Evolutionary conservation across 2,888 invertebrate species (phyloP).

Genomic region (Caenorhabditis doughertyi): DNA sequence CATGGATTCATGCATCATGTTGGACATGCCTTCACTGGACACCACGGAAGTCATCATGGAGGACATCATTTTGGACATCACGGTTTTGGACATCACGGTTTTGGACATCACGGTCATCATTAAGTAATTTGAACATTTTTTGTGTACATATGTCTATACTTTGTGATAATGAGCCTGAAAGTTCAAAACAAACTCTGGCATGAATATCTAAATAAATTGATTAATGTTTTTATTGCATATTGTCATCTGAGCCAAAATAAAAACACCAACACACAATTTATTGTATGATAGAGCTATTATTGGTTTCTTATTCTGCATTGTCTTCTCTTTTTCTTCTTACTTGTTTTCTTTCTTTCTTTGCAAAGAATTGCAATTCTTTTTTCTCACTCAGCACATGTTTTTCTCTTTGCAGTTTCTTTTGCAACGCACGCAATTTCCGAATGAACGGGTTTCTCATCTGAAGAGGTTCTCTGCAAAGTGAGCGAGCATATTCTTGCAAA

Average conservation of each 20-base stretch:
- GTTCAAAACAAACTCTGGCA: background rate
- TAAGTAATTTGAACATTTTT: background rate
- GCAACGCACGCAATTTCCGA: background rate
- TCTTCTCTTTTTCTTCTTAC: background rate
- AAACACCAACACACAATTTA: background rate
- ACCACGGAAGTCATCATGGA: background rate
- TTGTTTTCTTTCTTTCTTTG: background rate
- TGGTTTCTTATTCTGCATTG: background rate
- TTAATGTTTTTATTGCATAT: no score
- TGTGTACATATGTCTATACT: background rate
- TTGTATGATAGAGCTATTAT: no score
- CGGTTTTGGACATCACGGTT: conserved; percentile 7
- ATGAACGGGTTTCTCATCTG: conserved; percentile 3
- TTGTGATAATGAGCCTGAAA: background rate
- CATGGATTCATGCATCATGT: background rate
- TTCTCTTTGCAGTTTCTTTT: background rate
- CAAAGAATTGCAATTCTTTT: background rate
- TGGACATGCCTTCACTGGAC: background rate
- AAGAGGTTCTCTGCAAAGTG: background rate
- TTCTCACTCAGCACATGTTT: background rate
- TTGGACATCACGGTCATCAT: conserved; percentile 3
- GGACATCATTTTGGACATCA: conserved; percentile 18
- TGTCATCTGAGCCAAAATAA: background rate
- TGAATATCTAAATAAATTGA: no score
- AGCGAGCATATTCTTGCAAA: background rate